phyloP scores from a whole-genome alignment of 2,113 vertebrate species.

The Phrynosoma platyrhinos region DNA sequence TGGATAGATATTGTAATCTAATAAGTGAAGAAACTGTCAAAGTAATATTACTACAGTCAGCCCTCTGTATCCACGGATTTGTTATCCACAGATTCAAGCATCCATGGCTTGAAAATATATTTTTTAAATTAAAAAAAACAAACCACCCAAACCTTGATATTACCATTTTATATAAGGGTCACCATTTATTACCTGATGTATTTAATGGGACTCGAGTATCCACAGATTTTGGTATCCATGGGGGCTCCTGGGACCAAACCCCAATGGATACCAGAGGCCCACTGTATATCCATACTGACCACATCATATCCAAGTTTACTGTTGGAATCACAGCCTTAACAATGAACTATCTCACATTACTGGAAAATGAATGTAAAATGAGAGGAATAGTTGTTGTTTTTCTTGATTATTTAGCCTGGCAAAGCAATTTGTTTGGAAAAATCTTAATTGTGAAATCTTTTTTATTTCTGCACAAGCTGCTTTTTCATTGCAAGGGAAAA shows the following conservation, averaged over 20 bases:
- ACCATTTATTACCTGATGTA: no score
- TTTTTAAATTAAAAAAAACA: no score
- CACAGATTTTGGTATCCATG: no score
- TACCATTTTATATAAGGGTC: no score
- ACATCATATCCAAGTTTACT: not conserved
- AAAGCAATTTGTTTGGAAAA: not conserved
- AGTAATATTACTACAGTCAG: not conserved
- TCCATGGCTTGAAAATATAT: no score
- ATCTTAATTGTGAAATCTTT: not conserved
- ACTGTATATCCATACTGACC: not conserved
- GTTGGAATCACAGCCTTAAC: not conserved
- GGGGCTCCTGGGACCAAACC: no score
- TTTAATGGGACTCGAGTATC: no score
- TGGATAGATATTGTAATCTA: not conserved
- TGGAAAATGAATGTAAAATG: not conserved
- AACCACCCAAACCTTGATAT: no score
- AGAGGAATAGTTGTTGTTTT: not conserved
- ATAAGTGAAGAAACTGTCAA: not conserved
- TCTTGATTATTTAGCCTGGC: not conserved
- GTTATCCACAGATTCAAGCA: no score
- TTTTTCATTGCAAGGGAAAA: not conserved
- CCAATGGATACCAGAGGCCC: no score
- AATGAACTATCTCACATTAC: not conserved
- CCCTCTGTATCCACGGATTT: no score
- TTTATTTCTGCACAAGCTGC: not conserved